Base-by-base conservation (phyloP, 2,888 invertebrate genomes). In the Macrosoma leucophasiata region DNA sequence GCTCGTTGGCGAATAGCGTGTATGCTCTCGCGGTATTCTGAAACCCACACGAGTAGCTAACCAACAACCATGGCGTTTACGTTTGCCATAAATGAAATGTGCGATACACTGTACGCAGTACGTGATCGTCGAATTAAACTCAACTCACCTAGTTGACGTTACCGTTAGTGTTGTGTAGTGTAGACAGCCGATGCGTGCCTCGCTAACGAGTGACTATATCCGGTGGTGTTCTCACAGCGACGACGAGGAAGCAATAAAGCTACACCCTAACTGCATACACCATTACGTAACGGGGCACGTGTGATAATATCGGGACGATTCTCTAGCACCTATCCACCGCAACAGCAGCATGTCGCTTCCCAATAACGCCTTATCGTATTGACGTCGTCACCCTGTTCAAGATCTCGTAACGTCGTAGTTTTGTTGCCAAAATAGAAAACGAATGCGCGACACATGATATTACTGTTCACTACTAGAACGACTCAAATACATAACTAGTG, bases 171-270 rank as follows among this genome's bases (percentile, higher is more conserved):
- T 32, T 37, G 37, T 39, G 35, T 46, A 30, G 37, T 39, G 35
- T 46, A 30, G 32, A 12, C 26, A 38, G 30, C 20, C 55, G 61
- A 62, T 69, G 65, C 64, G 68, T 73, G 71, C 65, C 64, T 58
- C 63, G 63, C 62, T 75, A 76, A 76, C 75, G 72, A 73, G 73
- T 65, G 58, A 71, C 75, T 75, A 78, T 82, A 77, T 82, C 75
- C 73, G 77, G 74, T 62, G 59, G 59, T 67, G 70, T 72, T 81
- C 75, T 67, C 79, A 76, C 70, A 64, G 55, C 66, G 64, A 65
- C 66, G 56, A 62, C 66, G 57, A 75, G 82, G 82, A 82, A 81
- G 81, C 65, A 81, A 81, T 82, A 81, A 81, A 75, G 71, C 70
- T 73, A 79, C 69, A 73, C 78, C 76, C 73, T 79, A 77, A 77